Conservation (phyloP, 2,113 vertebrate genomes). For the Anoura caudifer region DNA sequence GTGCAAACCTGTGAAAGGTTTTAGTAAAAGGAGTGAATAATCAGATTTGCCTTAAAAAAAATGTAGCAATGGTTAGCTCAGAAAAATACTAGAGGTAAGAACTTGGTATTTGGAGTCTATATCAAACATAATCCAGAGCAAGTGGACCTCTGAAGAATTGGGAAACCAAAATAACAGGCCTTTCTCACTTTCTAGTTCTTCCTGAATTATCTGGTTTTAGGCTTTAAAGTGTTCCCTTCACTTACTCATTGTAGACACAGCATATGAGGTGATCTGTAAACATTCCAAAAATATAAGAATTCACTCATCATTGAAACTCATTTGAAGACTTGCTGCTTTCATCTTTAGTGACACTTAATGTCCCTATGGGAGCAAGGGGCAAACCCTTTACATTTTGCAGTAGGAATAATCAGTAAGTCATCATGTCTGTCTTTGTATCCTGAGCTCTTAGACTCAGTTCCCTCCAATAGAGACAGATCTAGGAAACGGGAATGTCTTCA, state of each 20-base stretch:
- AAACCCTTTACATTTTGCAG: not conserved
- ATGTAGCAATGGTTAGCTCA: not conserved
- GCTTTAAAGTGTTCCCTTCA: not conserved
- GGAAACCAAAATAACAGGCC: not conserved
- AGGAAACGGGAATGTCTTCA: not conserved
- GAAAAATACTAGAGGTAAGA: not conserved
- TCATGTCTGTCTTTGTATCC: not conserved
- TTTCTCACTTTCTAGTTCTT: conserved; percentile 3
- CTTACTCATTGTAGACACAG: not conserved
- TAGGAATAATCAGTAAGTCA: not conserved
- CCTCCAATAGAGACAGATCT: not conserved
- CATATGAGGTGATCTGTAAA: not conserved
- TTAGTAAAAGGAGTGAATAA: not conserved
- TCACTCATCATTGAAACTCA: not conserved
- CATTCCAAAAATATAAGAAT: not conserved
- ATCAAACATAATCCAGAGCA: not conserved
- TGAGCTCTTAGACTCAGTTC: not conserved
- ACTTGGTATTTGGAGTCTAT: not conserved
- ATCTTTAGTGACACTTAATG: not conserved
- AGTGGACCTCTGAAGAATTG: not conserved
- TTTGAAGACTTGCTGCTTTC: not conserved
- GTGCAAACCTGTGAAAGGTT: not conserved
- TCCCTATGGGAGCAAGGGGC: not conserved
- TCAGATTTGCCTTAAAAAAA: not conserved
- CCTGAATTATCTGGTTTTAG: not conserved